Percentiles rank a stretch among this genome's conserved stretches.
These are phyloP conservation scores for Glossosoma conforme DNA, from an alignment of 1,140 invertebrate species.

Conservation along the genomic window DNA sequence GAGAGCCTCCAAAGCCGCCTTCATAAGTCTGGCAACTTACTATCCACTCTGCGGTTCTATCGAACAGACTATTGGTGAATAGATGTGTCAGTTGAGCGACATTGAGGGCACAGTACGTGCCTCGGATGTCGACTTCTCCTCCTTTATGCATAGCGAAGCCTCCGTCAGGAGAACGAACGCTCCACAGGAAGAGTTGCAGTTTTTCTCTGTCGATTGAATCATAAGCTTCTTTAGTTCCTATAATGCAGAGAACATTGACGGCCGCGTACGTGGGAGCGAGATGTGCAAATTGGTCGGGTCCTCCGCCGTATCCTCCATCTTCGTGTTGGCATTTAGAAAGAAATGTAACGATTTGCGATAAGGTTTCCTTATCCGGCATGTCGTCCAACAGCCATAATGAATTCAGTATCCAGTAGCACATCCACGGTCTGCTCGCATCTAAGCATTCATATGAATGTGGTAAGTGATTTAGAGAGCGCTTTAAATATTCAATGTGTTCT, in stretches of 20 bases:
- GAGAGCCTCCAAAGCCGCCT: conserved; percentile 93
- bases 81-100: conserved; percentile 83
- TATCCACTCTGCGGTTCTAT: conserved; percentile 87
- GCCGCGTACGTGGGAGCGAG: conserved; percentile 96
- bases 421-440: conserved; percentile 92
- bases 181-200: conserved; percentile 73
- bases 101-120: conserved; percentile 90
- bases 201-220: conserved; percentile 76
- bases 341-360: conserved; percentile 64
- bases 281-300: conserved; percentile 86
- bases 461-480: conserved; percentile 62
- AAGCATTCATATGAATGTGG: conserved; percentile 71
- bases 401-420: conserved; percentile 94
- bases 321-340: conserved; percentile 71
- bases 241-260: conserved; percentile 83
- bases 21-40: conserved; percentile 95
- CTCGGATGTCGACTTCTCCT: conserved; percentile 94
- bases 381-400: conserved; percentile 77
- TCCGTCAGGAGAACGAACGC: conserved; percentile 76
- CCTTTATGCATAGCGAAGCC: conserved; percentile 86
- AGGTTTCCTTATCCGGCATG: conserved; percentile 61
- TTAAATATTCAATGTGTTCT: conserved; percentile 64
- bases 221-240: conserved; percentile 85
- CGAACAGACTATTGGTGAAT: conserved; percentile 71
- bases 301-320: conserved; percentile 90